These are phyloP conservation scores for Phaethornis superciliosus DNA, from an alignment of 2,113 vertebrate genomes.

Conservation along the genomic window DNA sequence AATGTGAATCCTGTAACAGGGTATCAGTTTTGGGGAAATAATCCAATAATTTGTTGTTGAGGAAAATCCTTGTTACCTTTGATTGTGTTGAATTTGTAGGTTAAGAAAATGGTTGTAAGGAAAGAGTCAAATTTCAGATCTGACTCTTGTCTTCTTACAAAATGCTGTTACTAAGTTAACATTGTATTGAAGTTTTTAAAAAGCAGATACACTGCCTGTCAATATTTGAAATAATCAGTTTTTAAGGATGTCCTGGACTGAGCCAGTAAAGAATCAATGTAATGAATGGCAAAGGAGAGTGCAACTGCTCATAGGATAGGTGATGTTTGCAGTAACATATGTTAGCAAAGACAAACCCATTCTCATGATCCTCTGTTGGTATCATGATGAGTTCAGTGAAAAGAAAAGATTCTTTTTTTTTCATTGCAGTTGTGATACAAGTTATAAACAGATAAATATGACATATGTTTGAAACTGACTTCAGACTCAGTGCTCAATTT, in stretches of 20 bases:
- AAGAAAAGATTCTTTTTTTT: not conserved
- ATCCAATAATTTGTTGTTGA: not conserved
- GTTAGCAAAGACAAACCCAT: not conserved
- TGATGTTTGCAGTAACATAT: not conserved
- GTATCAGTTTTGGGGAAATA: not conserved
- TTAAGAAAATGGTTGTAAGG: not conserved
- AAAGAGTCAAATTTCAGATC: not conserved
- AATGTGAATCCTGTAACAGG: not conserved
- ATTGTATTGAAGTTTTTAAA: not conserved
- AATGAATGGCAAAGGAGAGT: not conserved
- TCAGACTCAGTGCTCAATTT: not conserved
- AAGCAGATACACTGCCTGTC: not conserved
- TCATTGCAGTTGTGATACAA: not conserved
- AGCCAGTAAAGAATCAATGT: too few species aligned
- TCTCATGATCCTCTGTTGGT: not conserved
- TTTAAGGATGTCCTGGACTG: not conserved
- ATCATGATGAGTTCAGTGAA: not conserved
- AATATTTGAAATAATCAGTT: not conserved
- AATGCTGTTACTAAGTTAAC: not conserved
- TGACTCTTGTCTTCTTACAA: not conserved
- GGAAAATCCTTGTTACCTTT: not conserved
- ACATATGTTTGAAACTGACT: not conserved
- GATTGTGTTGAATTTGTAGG: not conserved
- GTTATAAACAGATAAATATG: not conserved
- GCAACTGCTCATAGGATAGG: not conserved